These are phyloP conservation scores for Trachelus troglodyta DNA, from an alignment of 2,888 invertebrate genomes.

Conservation along the genomic window DNA sequence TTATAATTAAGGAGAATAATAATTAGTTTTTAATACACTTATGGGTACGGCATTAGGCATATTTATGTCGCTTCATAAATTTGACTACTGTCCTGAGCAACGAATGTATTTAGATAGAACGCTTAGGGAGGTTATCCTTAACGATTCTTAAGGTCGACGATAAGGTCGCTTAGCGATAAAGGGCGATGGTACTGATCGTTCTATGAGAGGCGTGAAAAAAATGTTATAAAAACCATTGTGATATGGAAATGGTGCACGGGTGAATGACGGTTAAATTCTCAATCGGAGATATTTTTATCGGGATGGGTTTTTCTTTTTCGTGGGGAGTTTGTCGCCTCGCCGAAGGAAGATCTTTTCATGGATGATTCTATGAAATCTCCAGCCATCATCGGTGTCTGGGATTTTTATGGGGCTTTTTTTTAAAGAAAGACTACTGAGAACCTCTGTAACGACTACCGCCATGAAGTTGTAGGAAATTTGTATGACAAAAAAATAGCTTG, in stretches of 20 bases:
- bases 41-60: background rate
- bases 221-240: background rate
- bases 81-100: background rate
- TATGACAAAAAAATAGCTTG: constrained; percentile 10
- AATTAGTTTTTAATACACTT: background rate
- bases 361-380: background rate
- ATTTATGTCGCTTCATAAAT: background rate
- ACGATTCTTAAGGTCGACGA: background rate
- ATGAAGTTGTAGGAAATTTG: background rate
- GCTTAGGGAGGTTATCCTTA: background rate
- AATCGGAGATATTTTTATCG: background rate
- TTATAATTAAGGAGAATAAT: background rate
- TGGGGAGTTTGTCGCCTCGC: background rate
- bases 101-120: background rate
- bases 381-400: background rate
- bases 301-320: background rate
- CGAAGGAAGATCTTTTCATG: background rate
- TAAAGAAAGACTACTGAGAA: background rate
- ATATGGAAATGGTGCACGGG: background rate
- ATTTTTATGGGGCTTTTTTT: background rate
- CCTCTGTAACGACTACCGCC: background rate
- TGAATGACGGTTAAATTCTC: background rate
- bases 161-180: background rate
- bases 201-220: background rate
- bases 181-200: background rate